Conservation (phyloP, 1,140 invertebrate genomes). For the Psix sp. region DNA sequence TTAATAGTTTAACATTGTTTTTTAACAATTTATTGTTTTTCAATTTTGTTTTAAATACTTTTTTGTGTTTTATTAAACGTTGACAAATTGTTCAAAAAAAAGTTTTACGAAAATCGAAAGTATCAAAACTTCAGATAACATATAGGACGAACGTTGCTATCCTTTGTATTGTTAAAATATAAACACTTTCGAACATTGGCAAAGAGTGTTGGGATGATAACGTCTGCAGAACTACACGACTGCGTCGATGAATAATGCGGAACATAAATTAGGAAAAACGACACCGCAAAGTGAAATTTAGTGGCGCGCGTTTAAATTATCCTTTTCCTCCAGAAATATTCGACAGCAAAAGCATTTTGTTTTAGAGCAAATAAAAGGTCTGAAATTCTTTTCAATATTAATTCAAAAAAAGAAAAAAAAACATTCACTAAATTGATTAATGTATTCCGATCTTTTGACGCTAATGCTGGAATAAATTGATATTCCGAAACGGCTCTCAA, state of each 20-base stretch:
- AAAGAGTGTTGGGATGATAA: slow-evolving; percentile 57
- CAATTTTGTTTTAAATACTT: no score
- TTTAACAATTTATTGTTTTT: no score
- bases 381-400: no score
- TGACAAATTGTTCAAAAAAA: no score
- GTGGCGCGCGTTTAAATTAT: slow-evolving; percentile 12
- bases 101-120: slow-evolving; percentile 43
- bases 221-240: slow-evolving; percentile 58
- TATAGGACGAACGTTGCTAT: slow-evolving; percentile 24
- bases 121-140: slow-evolving; percentile 47
- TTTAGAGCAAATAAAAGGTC: no score
- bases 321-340: slow-evolving; percentile 34
- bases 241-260: slow-evolving; percentile 40
- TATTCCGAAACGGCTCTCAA: slow-evolving; percentile 22
- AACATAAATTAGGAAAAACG: slow-evolving; percentile 42
- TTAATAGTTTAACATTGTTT: no score
- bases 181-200: slow-evolving; percentile 59
- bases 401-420: slow-evolving; percentile 24
- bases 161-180: slow-evolving; percentile 53
- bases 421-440: slow-evolving; percentile 24
- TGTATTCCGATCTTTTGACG: slow-evolving; percentile 48
- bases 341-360: slow-evolving; percentile 20
- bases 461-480: slow-evolving; percentile 51
- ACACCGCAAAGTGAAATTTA: slow-evolving; percentile 42
- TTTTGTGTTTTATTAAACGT: no score